phyloP scores from a whole-genome alignment of 1,140 invertebrate genomes.

The Amphibalanus amphitrite region DNA sequence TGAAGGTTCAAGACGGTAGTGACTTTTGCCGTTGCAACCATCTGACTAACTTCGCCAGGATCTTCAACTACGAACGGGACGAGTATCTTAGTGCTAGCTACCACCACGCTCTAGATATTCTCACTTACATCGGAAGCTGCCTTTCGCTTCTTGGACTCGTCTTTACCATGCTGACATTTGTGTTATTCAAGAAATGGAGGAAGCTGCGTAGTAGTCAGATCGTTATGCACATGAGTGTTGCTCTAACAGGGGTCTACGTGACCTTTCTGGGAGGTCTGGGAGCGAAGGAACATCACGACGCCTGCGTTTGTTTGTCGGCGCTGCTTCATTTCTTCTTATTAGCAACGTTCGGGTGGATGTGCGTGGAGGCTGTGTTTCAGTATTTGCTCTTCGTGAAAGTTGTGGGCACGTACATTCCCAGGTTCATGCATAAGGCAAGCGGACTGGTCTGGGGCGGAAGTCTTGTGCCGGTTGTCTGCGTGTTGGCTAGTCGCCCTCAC shows the following conservation, averaged over 20 bases:
- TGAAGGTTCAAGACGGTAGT: neutral
- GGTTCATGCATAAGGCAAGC: constrained; percentile 26
- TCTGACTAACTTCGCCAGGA: constrained; percentile 17
- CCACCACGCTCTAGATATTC: constrained; percentile 14
- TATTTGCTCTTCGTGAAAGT: constrained; percentile 34
- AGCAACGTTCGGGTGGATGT: constrained; percentile 32
- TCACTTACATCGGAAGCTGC: constrained; percentile 19
- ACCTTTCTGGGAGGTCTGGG: constrained; percentile 19
- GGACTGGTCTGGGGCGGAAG: constrained; percentile 27
- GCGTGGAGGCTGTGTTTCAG: constrained; percentile 31
- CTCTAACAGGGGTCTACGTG: constrained; percentile 18
- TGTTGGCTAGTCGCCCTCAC: too few relatives aligned
- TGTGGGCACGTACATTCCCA: constrained; percentile 28
- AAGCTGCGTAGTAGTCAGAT: too few relatives aligned
- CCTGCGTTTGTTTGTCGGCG: too few relatives aligned
- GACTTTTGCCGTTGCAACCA: constrained; percentile 19
- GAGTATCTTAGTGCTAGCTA: constrained; percentile 11
- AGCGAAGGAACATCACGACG: too few relatives aligned
- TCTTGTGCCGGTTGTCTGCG: constrained; percentile 18
- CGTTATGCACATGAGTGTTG: too few relatives aligned
- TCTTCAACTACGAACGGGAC: constrained; percentile 18
- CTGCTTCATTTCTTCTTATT: constrained; percentile 31
- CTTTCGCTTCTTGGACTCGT: constrained; percentile 19
- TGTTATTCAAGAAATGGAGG: constrained; percentile 21
- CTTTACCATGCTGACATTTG: constrained; percentile 20